phyloP scores from a whole-genome alignment of 2,888 invertebrate species.

The Pasiphila rectangulata region DNA sequence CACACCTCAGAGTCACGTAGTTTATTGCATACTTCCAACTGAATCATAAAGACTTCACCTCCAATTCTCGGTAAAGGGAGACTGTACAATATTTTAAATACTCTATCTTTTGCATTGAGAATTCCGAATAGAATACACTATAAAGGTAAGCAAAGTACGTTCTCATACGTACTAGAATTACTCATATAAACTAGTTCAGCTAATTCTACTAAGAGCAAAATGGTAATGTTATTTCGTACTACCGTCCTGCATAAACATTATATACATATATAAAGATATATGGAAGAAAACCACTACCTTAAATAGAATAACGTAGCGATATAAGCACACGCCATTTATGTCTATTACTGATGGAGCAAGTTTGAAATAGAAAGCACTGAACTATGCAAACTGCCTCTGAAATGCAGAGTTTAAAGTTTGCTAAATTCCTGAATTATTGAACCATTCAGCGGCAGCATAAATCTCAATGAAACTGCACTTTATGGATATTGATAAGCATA shows the following conservation, averaged over 20 bases:
- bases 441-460: conserved; percentile 31
- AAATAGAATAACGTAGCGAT: neutral
- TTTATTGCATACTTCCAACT: conserved; percentile 29
- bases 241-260: conserved; percentile 22
- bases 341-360: conserved; percentile 9
- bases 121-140: neutral
- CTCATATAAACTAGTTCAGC: conserved; percentile 5
- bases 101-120: neutral
- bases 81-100: conserved; percentile 5
- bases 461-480: conserved; percentile 35
- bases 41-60: conserved; percentile 14
- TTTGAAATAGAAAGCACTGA: conserved; percentile 18
- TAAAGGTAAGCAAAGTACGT: too few relatives aligned
- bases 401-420: conserved; percentile 21
- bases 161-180: neutral
- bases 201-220: conserved; percentile 27
- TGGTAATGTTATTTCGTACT: conserved; percentile 26
- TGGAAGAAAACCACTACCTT: conserved; percentile 2
- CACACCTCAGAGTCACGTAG: conserved; percentile 33
- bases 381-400: conserved; percentile 21
- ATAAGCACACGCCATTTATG: neutral
- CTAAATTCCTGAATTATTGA: conserved; percentile 31
- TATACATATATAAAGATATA: neutral
- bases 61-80: neutral
- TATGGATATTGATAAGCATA: conserved; percentile 36